A percentile compares a stretch with the other conserved stretches of the same genome.
phyloP scores from a whole-genome alignment of 1,140 invertebrate genomes.

The Eupeodes corollae region DNA sequence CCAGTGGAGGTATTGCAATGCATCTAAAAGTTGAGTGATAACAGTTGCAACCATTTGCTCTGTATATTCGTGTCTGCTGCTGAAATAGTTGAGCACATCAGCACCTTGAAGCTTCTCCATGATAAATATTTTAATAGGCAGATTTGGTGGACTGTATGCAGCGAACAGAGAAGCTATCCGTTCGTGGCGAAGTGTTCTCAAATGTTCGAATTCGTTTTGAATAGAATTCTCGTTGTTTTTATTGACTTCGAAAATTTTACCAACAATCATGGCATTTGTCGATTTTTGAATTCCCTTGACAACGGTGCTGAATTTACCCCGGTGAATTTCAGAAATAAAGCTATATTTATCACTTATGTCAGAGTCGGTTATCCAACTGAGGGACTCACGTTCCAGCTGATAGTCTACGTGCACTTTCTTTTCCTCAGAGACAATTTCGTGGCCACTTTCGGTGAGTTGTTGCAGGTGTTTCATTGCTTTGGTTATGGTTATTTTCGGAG shows the following conservation, averaged over 20 bases:
- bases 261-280: constrained; percentile 58
- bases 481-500: constrained; percentile 58
- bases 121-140: constrained; percentile 58
- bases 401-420: constrained; percentile 58
- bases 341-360: constrained; percentile 61
- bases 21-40: constrained; percentile 74
- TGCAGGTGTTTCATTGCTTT: constrained; percentile 74
- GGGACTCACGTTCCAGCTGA: constrained; percentile 55
- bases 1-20: constrained; percentile 86
- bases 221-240: constrained; percentile 53
- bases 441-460: constrained; percentile 66
- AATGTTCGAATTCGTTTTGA: constrained; percentile 68
- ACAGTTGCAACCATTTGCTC: constrained; percentile 83
- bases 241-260: constrained; percentile 65
- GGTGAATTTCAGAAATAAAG: constrained; percentile 71
- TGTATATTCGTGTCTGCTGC: constrained; percentile 73
- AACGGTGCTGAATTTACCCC: constrained; percentile 75
- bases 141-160: constrained; percentile 55
- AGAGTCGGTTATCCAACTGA: constrained; percentile 55
- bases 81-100: constrained; percentile 80
- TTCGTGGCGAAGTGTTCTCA: constrained; percentile 72
- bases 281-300: constrained; percentile 69
- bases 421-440: constrained; percentile 54
- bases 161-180: constrained; percentile 63
- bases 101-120: constrained; percentile 83